Evolutionary conservation across 2,888 invertebrate genomes (phyloP).

Genomic region (Tricholauxania praeusta): DNA sequence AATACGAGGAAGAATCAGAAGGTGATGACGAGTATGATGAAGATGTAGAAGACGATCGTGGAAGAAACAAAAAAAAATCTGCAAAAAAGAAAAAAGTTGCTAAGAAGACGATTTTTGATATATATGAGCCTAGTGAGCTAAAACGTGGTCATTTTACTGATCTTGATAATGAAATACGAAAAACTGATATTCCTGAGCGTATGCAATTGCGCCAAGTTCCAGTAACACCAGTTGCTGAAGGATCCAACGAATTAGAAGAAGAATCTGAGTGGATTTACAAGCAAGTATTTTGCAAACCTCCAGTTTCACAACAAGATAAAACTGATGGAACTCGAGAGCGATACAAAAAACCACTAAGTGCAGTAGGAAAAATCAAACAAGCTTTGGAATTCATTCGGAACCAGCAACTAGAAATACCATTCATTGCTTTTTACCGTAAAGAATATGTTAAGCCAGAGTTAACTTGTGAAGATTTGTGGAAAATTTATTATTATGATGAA

Average conservation of each 20-base stretch:
- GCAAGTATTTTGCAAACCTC: slow-evolving; percentile 88
- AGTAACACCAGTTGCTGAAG: slow-evolving; percentile 84
- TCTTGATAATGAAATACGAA: slow-evolving; percentile 89
- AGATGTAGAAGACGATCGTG: slow-evolving; percentile 76
- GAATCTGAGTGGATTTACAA: slow-evolving; percentile 99
- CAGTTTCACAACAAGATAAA: slow-evolving; percentile 80
- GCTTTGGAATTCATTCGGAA: slow-evolving; percentile 96
- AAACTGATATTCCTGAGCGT: slow-evolving; percentile 90
- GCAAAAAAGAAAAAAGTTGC: slow-evolving; percentile 79
- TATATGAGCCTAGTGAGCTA: slow-evolving; percentile 97
- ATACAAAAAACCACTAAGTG: slow-evolving; percentile 75
- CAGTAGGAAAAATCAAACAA: slow-evolving; percentile 91
- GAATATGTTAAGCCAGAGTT: slow-evolving; percentile 96
- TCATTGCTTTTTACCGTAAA: slow-evolving; percentile 98
- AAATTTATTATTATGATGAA: slow-evolving; percentile 95
- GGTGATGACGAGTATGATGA: slow-evolving; percentile 87
- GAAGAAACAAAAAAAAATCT: slow-evolving; percentile 80
- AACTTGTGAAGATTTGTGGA: slow-evolving; percentile 96
- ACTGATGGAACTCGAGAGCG: slow-evolving; percentile 64
- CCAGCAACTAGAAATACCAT: slow-evolving; percentile 95
- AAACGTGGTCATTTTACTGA: slow-evolving; percentile 97
- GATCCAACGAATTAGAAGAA: slow-evolving; percentile 88
- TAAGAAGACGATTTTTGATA: slow-evolving; percentile 90
- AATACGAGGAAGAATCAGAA: slow-evolving; percentile 79
- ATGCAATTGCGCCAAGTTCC: slow-evolving; percentile 92